These are phyloP conservation scores for Lasioglossum pauxillum DNA, from an alignment of 2,888 invertebrate species.

Conservation along the genomic window DNA sequence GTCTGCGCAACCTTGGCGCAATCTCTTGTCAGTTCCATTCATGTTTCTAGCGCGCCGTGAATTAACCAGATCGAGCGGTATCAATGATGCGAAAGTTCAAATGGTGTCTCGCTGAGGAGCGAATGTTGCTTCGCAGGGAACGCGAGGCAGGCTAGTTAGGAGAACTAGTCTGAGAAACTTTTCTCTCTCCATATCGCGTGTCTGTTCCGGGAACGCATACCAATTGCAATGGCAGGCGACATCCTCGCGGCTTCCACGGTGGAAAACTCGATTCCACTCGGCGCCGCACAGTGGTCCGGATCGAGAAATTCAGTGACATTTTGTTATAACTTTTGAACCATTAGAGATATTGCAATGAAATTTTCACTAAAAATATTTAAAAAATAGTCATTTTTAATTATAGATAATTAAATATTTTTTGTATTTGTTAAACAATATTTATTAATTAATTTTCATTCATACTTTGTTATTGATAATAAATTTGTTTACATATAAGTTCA, in stretches of 20 bases:
- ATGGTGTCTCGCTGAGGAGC: constrained; percentile 33
- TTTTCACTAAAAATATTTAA: no score
- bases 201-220: constrained; percentile 67
- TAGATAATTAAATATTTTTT: no score
- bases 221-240: constrained; percentile 40
- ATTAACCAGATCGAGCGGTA: constrained; percentile 29
- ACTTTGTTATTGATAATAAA: no score
- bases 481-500: no score
- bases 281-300: no score
- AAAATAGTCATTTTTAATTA: no score
- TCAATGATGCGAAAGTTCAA: constrained; percentile 58
- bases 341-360: no score
- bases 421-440: no score
- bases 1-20: constrained; percentile 45
- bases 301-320: no score
- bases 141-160: constrained; percentile 44
- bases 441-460: no score
- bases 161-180: constrained; percentile 36
- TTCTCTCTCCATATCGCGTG: constrained; percentile 61
- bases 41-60: constrained; percentile 33
- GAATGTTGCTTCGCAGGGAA: constrained; percentile 39
- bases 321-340: no score
- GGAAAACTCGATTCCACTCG: constrained; percentile 36
- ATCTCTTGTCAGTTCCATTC: constrained; percentile 59
- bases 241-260: constrained; percentile 31